Conservation (phyloP, 2,888 invertebrate genomes). For the Dryobotodes eremita region DNA sequence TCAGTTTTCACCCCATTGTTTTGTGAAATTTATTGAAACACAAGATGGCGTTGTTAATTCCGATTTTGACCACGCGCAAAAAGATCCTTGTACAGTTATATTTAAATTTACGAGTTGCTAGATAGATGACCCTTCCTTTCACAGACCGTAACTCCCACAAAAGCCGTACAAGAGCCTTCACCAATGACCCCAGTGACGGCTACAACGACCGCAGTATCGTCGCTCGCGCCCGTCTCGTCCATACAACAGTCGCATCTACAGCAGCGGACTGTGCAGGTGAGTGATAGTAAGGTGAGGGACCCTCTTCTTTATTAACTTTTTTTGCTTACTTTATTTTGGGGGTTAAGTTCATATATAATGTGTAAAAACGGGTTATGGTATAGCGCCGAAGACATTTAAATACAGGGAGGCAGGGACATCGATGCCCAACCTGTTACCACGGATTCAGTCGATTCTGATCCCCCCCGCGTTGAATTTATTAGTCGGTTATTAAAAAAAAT, state of each 20-base stretch:
- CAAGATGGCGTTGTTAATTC: neutral
- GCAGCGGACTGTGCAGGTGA: conserved; percentile 92
- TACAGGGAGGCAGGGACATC: neutral
- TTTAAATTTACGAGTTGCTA: neutral
- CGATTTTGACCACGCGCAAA: neutral
- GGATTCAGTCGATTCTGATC: too few species aligned
- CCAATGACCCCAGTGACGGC: conserved; percentile 60
- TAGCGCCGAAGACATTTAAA: neutral
- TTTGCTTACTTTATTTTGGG: neutral
- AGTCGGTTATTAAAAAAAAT: too few species aligned
- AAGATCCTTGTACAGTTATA: neutral
- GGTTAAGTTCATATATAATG: neutral
- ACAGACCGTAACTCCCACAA: conserved; percentile 37
- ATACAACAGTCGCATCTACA: conserved; percentile 93
- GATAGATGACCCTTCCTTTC: neutral
- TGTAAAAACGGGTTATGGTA: neutral
- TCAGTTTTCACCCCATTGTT: too few species aligned
- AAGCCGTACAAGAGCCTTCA: conserved; percentile 55
- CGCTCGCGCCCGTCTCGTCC: conserved; percentile 75
- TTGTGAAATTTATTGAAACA: neutral
- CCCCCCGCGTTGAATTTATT: too few species aligned
- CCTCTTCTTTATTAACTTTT: neutral
- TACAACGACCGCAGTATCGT: conserved; percentile 55
- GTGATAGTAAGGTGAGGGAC: conserved; percentile 44
- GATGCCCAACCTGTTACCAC: too few species aligned